A percentile compares a stretch with the other conserved stretches of the same genome.
phyloP scores from a whole-genome alignment of 2,888 invertebrate genomes.

The Uropetala carovei region DNA sequence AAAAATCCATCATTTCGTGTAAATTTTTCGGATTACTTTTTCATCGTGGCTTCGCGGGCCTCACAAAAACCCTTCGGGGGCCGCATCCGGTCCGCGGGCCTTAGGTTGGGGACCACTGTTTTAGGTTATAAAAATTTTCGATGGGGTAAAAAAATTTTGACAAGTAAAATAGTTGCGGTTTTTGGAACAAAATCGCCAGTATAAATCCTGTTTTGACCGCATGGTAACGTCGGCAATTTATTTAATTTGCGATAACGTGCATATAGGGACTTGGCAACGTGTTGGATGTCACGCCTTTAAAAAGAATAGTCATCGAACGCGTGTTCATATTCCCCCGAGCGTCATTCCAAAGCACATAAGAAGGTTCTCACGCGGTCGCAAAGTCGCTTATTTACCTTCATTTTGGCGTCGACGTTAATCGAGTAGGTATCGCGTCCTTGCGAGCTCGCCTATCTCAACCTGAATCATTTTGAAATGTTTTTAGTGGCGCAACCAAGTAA shows the following conservation, averaged over 20 bases:
- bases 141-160: too few species aligned
- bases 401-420: background rate
- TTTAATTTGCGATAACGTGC: background rate
- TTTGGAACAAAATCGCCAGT: too few species aligned
- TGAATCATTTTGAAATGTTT: background rate
- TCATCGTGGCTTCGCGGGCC: too few species aligned
- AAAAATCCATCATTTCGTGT: too few species aligned
- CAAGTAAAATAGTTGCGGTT: too few species aligned
- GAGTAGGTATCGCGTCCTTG: constrained; percentile 1
- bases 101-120: too few species aligned
- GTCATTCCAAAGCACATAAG: background rate
- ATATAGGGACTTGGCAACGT: background rate
- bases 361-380: background rate
- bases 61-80: too few species aligned
- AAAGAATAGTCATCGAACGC: background rate
- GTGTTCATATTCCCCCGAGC: background rate
- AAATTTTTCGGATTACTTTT: too few species aligned
- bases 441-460: background rate
- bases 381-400: background rate
- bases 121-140: too few species aligned
- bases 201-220: too few species aligned
- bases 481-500: background rate
- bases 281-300: background rate
- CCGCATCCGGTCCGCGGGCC: too few species aligned
- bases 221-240: background rate